These are phyloP conservation scores for Chrysomela aeneicollis DNA, from an alignment of 2,888 invertebrate genomes.

Conservation along the genomic window DNA sequence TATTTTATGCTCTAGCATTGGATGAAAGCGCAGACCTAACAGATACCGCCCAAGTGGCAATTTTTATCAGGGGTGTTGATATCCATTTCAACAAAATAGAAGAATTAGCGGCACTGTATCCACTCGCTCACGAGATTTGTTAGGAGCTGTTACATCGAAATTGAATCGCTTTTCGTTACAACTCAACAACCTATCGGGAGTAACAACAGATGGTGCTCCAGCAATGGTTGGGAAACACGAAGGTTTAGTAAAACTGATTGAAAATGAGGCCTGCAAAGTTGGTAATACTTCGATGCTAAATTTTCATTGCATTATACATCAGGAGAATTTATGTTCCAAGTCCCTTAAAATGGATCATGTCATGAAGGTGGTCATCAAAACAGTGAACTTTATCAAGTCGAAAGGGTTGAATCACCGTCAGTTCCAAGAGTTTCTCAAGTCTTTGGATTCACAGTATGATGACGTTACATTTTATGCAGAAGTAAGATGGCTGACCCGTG, in stretches of 20 bases:
- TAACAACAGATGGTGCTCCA: slow-evolving; percentile 10
- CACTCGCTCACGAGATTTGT: slow-evolving; percentile 16
- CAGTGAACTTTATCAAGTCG: slow-evolving; percentile 38
- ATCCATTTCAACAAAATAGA: slow-evolving; percentile 22
- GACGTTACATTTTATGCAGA: slow-evolving; percentile 38
- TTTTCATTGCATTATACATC: slow-evolving; percentile 26
- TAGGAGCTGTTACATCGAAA: slow-evolving; percentile 1
- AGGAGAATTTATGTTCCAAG: slow-evolving; percentile 27
- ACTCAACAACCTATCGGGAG: not conserved
- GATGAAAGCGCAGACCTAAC: slow-evolving; percentile 3
- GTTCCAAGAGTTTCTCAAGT: slow-evolving; percentile 37
- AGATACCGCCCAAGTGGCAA: slow-evolving; percentile 17
- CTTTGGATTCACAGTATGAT: slow-evolving; percentile 36
- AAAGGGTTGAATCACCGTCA: slow-evolving; percentile 35
- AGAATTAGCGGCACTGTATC: slow-evolving; percentile 23
- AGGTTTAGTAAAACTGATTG: not conserved
- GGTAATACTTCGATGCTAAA: not conserved
- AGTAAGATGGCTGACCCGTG: slow-evolving; percentile 37
- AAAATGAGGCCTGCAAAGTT: no score
- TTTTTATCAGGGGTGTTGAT: slow-evolving; percentile 27
- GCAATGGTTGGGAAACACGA: slow-evolving; percentile 14
- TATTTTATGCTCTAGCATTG: not conserved
- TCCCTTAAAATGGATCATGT: slow-evolving; percentile 24
- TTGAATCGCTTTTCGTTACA: not conserved
- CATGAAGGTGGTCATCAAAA: slow-evolving; percentile 31